Evolutionary conservation across 1,140 invertebrate genomes (phyloP).

Genomic region (Rhopalosiphum padi): DNA sequence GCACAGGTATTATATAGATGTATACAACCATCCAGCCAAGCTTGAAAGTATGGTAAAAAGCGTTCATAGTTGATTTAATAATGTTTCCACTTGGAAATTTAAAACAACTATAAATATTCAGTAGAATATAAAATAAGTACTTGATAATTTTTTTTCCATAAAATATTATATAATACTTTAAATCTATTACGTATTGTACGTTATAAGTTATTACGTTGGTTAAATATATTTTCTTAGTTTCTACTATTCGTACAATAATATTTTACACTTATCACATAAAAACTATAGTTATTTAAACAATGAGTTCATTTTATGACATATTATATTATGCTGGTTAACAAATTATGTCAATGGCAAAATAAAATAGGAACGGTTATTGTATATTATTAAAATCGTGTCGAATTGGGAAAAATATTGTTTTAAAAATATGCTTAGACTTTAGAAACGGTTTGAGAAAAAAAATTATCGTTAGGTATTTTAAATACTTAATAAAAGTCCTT

Average conservation of each 20-base stretch:
- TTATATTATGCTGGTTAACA: background rate
- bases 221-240: constrained; percentile 9
- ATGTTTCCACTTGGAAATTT: background rate
- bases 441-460: background rate
- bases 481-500: background rate
- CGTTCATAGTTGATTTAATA: constrained; percentile 42
- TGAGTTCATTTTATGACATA: background rate
- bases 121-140: background rate
- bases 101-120: constrained; percentile 6
- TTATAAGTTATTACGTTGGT: background rate
- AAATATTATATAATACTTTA: background rate
- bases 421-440: background rate
- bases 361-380: background rate
- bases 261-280: background rate
- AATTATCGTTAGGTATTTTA: background rate
- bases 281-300: background rate
- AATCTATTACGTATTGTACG: background rate
- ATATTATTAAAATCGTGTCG: no score
- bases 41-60: constrained; percentile 48
- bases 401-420: background rate
- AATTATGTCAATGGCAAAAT: background rate
- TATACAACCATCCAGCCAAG: constrained; percentile 37
- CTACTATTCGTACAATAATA: background rate
- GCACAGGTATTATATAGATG: background rate
- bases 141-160: background rate